Conservation (phyloP, 2,888 invertebrate genomes). For the Poecilus cupreus region DNA sequence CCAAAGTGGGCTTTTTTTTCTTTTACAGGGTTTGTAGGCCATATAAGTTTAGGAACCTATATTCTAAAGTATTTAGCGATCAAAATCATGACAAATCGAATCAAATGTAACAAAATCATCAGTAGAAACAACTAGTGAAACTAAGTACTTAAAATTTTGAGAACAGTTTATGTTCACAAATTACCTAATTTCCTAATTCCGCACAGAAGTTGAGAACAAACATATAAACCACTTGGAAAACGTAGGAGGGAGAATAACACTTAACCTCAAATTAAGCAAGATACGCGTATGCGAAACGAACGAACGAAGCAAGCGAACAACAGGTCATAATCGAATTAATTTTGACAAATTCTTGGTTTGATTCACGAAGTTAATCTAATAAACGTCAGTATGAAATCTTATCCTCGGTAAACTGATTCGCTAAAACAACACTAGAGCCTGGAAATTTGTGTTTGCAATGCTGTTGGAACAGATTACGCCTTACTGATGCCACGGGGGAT, state of each 20-base stretch:
- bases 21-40: too few species aligned
- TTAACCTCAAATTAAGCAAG: slow-evolving; percentile 40
- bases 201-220: slow-evolving; percentile 1
- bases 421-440: background rate
- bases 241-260: background rate
- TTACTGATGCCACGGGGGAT: background rate
- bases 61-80: too few species aligned
- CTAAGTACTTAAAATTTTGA: too few species aligned
- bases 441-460: slow-evolving; percentile 21
- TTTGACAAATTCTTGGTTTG: slow-evolving; percentile 54
- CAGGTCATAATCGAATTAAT: slow-evolving; percentile 54
- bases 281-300: slow-evolving; percentile 38
- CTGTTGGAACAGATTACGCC: slow-evolving; percentile 20
- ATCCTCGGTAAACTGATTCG: slow-evolving; percentile 39
- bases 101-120: too few species aligned
- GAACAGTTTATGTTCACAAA: too few species aligned
- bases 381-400: slow-evolving; percentile 54
- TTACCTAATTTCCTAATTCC: background rate
- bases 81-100: too few species aligned
- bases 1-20: too few species aligned
- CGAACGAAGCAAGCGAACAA: slow-evolving; percentile 47
- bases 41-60: too few species aligned
- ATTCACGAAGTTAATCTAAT: slow-evolving; percentile 52
- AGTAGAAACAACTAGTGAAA: too few species aligned
- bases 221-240: slow-evolving; percentile 9